Evolutionary conservation across 2,113 vertebrate genomes (phyloP), one percentile per base, ranked within the genome.

Genomic region (Albula glossodonta): DNA sequence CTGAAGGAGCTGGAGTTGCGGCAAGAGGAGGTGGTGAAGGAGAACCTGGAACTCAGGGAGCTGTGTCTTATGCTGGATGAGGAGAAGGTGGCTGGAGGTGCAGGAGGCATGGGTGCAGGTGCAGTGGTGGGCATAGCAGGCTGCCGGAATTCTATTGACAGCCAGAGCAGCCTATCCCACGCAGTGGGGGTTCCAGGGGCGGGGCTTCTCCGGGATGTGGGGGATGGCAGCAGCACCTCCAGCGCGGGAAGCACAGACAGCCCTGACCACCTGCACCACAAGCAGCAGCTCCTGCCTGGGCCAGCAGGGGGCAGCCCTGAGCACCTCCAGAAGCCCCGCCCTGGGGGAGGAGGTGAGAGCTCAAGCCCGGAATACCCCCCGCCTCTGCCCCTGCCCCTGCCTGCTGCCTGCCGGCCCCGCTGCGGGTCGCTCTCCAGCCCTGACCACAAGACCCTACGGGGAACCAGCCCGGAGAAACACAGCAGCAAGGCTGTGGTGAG

Each of bases 11-110:
- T 99, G 92, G 98, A 99, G 92, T 93, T 94, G 86, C 96, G 96
- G 80, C 98, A 99, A 89, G 98, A 99, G 85, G 98, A 99, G 87
- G 97, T 99, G 19, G 94, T 99, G 83, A 96, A 96, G 86, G 98
- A 99, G 92, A 99, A 99, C 90, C 86, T 97, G 95, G 98, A 99
- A 91, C 96, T 99, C 87, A 98, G 97, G 92, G 98, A 99, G 88
- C 91, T 99, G 84, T 99, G 98, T 8, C 95, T 98, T 90, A 89
- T 99, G 91, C 94, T 99, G 89, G 98, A 98, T 5, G 98, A 99
- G 87, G 98, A 99, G 91, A 98, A 98, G 85, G 90, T 94, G 10
- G 90, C 88, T 22, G 92, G 90, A 80, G 84, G 88, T 17, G 88
- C 88, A 0, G 48, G 83, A 0, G 90, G 6, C 80, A 63, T 41